phyloP scores from a whole-genome alignment of 2,113 vertebrate species.

The Salvelinus sp. region DNA sequence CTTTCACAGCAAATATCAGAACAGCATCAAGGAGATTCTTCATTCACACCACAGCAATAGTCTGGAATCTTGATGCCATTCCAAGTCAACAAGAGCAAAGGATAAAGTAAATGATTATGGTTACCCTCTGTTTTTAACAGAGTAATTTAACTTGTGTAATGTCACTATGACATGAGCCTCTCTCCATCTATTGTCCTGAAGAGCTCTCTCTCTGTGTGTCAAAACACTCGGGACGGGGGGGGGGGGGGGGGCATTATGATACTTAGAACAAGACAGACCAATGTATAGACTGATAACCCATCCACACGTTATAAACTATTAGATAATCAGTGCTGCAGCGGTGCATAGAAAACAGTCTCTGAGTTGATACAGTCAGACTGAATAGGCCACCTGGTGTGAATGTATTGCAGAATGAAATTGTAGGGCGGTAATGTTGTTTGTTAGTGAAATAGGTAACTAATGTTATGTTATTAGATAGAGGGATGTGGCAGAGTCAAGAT shows the following conservation, averaged over 20 bases:
- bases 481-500: no score
- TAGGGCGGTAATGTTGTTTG: no score
- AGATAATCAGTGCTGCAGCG: no score
- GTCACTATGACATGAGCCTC: not conserved
- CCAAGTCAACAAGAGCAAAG: not conserved
- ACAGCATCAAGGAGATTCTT: slow-evolving; percentile 5
- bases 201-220: not conserved
- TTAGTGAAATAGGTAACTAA: not conserved
- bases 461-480: not conserved
- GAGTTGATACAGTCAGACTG: not conserved
- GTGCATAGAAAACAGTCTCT: no score
- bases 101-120: not conserved
- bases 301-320: no score
- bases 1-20: not conserved
- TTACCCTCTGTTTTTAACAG: not conserved
- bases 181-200: not conserved
- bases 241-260: not conserved
- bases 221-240: no score
- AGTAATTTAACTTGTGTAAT: no score
- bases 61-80: not conserved
- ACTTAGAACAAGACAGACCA: no score
- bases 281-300: no score
- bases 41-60: not conserved
- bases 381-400: not conserved
- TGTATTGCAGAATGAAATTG: not conserved